Conservation (phyloP, 2,797 vertebrate species). For the Lophotriccus pileatus region DNA sequence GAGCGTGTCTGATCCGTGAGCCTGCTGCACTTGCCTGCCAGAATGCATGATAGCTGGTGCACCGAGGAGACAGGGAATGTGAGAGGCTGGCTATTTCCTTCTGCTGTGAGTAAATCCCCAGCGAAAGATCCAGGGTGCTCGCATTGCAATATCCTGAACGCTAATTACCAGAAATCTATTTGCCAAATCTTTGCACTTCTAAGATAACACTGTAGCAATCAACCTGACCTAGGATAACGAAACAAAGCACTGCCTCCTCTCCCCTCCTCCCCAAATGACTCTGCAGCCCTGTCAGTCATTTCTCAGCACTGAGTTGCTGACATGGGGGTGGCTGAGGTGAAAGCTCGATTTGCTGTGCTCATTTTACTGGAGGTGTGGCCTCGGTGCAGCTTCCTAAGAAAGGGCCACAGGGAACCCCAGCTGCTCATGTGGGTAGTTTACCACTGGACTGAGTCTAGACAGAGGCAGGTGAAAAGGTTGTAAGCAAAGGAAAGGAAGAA, state of each 20-base stretch:
- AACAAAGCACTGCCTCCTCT: not conserved
- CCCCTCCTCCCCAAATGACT: not conserved
- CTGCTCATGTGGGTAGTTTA: accelerated
- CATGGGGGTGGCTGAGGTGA: accelerated
- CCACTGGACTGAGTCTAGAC: not conserved
- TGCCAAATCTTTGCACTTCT: not conserved
- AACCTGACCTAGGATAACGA: not conserved
- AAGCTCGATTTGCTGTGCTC: not conserved
- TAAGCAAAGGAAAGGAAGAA: not conserved
- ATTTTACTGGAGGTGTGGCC: not conserved
- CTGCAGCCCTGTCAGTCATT: not conserved
- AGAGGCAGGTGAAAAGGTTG: not conserved
- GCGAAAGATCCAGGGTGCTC: not conserved
- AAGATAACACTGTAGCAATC: not conserved
- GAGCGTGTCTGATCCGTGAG: not conserved
- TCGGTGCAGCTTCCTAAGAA: not conserved
- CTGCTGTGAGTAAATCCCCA: not conserved
- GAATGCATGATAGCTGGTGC: not conserved
- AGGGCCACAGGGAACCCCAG: not conserved
- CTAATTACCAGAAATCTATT: not conserved
- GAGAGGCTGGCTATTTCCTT: not conserved
- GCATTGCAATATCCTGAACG: not conserved
- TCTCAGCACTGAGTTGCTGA: not conserved
- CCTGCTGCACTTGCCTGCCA: not conserved
- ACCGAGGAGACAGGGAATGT: not conserved